Conservation (phyloP, 2,113 vertebrate species). For the Tachuris rubrigastra region DNA sequence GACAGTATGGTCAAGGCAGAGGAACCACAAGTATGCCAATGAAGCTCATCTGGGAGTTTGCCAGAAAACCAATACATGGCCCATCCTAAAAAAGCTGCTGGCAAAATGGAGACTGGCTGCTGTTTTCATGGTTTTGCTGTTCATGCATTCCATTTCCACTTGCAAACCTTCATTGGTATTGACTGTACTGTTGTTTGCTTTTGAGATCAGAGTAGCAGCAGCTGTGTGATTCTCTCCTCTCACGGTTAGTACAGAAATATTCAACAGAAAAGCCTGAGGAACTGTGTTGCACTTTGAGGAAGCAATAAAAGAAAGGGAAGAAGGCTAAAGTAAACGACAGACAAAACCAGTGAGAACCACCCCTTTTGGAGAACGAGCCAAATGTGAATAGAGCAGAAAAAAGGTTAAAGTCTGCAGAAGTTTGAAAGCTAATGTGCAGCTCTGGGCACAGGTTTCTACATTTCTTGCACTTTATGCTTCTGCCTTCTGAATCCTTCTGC, state of each 20-base stretch:
- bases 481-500: not conserved
- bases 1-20: not conserved
- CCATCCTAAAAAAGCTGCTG: not conserved
- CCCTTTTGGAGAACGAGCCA: not conserved
- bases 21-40: not conserved
- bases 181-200: not conserved
- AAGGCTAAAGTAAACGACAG: not conserved
- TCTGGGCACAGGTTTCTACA: not conserved
- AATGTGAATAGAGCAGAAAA: not conserved
- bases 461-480: not conserved
- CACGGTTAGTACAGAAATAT: not conserved
- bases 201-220: not conserved
- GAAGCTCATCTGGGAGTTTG: not conserved
- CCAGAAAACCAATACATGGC: not conserved
- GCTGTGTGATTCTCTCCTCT: accelerated
- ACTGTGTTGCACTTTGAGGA: not conserved
- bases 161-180: not conserved
- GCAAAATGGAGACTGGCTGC: not conserved
- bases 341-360: not conserved
- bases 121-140: not conserved
- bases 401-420: not conserved
- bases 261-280: not conserved
- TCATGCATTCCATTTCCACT: not conserved
- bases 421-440: not conserved
- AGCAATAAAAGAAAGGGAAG: not conserved